Evolutionary conservation across 1,140 invertebrate genomes (phyloP).

Genomic region (Frieseomelitta varia): DNA sequence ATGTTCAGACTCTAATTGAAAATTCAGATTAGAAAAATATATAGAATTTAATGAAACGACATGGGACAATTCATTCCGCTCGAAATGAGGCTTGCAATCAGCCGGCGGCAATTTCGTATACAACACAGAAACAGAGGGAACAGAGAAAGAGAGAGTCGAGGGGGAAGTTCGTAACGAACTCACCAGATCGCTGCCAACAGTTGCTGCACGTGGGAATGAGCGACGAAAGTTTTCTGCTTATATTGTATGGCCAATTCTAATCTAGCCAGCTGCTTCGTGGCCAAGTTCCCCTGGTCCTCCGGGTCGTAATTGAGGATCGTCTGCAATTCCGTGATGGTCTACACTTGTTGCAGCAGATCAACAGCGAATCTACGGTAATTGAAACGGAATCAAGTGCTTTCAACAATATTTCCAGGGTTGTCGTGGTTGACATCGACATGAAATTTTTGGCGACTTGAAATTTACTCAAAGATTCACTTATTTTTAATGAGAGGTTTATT

Average conservation of each 20-base stretch:
- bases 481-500: no score
- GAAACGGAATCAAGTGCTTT: conserved; percentile 9
- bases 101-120: not conserved
- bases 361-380: conserved; percentile 87
- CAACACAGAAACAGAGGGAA: not conserved
- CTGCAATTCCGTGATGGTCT: conserved; percentile 94
- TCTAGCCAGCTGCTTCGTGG: conserved; percentile 88
- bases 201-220: conserved; percentile 96
- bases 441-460: no score
- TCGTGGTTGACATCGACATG: no score
- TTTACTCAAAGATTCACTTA: no score
- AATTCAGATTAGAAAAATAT: no score
- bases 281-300: conserved; percentile 85
- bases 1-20: not conserved
- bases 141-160: conserved; percentile 13
- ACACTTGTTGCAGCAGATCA: conserved; percentile 92
- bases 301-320: conserved; percentile 95
- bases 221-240: conserved; percentile 97
- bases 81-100: not conserved
- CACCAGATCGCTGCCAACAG: conserved; percentile 93
- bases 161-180: conserved; percentile 4
- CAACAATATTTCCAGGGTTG: not conserved
- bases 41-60: no score
- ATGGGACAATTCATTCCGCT: no score
- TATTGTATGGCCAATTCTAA: conserved; percentile 94